Percentiles rank a stretch among this genome's conserved stretches.
phyloP scores from a whole-genome alignment of 2,888 invertebrate species.

The Dicyrtoma fusca region DNA sequence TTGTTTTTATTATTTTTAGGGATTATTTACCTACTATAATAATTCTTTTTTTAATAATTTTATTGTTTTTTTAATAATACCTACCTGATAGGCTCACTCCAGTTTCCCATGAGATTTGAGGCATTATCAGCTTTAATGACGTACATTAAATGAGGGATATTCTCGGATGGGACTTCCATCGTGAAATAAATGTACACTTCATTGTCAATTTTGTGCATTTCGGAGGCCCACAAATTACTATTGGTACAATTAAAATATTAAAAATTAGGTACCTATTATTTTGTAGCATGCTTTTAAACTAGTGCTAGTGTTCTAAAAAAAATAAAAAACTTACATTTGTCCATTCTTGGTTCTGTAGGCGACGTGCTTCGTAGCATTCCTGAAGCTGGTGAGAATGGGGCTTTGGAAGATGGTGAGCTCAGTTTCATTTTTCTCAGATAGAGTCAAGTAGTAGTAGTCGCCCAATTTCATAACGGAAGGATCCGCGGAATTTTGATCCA shows the following conservation, averaged over 20 bases:
- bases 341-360: constrained; percentile 38
- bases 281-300: constrained; percentile 6
- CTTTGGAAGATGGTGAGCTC: constrained; percentile 43
- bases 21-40: too few relatives aligned
- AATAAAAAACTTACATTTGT: constrained; percentile 15
- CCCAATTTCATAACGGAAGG: constrained; percentile 15
- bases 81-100: constrained; percentile 31
- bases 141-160: constrained; percentile 14
- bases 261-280: neutral
- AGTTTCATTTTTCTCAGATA: constrained; percentile 38
- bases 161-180: constrained; percentile 25
- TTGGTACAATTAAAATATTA: neutral
- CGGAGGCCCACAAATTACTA: constrained; percentile 42
- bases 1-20: too few relatives aligned
- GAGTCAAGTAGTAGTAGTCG: constrained; percentile 36
- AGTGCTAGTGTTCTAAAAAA: too few relatives aligned
- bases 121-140: constrained; percentile 30
- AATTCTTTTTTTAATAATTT: neutral
- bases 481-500: constrained; percentile 22
- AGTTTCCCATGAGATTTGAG: constrained; percentile 22
- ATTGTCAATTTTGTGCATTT: constrained; percentile 48
- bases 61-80: too few relatives aligned
- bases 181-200: constrained; percentile 47
- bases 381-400: constrained; percentile 36
- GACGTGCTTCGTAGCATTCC: constrained; percentile 35